Percentiles rank a stretch among this genome's conserved stretches.
Evolutionary conservation across 2,113 vertebrate genomes (phyloP).

Genomic region (Peromyscus leucopus): DNA sequence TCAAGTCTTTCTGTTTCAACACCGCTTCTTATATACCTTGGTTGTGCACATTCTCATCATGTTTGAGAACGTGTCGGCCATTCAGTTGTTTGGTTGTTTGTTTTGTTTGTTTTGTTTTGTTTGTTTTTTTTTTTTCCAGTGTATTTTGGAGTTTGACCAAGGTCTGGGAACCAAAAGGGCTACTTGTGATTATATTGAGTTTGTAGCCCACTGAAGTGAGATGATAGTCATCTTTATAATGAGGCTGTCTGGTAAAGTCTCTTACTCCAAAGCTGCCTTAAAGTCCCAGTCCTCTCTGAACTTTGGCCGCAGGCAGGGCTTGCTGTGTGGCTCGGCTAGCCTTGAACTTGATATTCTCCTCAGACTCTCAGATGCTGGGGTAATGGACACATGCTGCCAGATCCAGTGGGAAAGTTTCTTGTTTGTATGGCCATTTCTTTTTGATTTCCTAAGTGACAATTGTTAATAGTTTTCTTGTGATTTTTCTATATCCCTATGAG

Average conservation of each 20-base stretch:
- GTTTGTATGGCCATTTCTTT: neutral
- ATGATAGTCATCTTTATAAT: neutral
- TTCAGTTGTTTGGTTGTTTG: neutral
- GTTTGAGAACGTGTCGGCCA: neutral
- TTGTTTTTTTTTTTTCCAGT: neutral
- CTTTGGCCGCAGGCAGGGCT: neutral
- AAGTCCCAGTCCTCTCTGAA: neutral
- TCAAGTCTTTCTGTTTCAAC: neutral
- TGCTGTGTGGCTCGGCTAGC: neutral
- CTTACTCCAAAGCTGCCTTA: slow-evolving; percentile 21
- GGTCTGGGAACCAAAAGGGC: slow-evolving; percentile 1
- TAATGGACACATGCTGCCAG: neutral
- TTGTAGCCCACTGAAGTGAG: neutral
- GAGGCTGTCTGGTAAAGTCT: slow-evolving; percentile 13
- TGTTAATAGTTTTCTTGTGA: neutral
- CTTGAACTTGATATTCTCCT: neutral
- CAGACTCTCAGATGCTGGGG: neutral
- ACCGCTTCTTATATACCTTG: slow-evolving; percentile 5
- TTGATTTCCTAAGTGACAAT: neutral
- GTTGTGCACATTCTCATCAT: neutral
- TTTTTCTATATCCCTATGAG: neutral
- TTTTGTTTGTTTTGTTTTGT: neutral
- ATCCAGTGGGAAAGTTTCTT: neutral
- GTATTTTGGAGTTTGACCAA: slow-evolving; percentile 23
- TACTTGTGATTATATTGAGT: slow-evolving; percentile 17